Base-by-base conservation (phyloP, 2,113 vertebrate genomes). In the Noturus placidus region DNA sequence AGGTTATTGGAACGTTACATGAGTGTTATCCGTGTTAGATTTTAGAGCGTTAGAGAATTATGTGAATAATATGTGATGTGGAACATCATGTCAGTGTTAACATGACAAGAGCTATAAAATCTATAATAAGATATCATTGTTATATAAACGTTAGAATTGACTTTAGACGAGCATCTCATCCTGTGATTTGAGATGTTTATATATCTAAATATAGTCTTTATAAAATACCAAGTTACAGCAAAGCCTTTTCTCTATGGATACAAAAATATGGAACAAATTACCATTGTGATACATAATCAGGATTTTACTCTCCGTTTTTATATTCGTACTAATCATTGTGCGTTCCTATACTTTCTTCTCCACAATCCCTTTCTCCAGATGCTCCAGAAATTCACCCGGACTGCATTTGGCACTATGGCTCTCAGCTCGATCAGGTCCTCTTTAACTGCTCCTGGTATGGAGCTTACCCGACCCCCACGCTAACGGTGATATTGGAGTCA, bases 361-460 rank as follows among this genome's bases (percentile, higher is more conserved):
- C 30, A 19, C 8, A 4, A 52, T 61, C 61, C 0, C 91, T 5
- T 84, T 88, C 82, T 88, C 14, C 79, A 99, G 97, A 94, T 54
- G 92, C 93, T 65, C 95, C 97, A 0, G 89, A 90, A 0, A 90
- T 90, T 1, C 87, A 92, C 22, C 96, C 94, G 0, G 92, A 93
- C 56, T 99, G 98, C 86, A 91, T 84, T 87, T 97, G 95, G 88
- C 89, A 90, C 13, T 61, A 54, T 2, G 89, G 85, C 0, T 82
- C 72, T 0, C 89, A 90, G 0, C 82, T 87, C 0, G 89, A 93
- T 30, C 80, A 82, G 10, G 82, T 97, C 79, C 89, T 93, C 79
- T 95, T 99, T 89, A 92, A 52, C 86, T 99, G 98, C 93, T 93
- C 27, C 88, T 99, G 98, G 98, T 87, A 91, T 0, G 96, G 96